A percentile compares a stretch with the other conserved stretches of the same genome.
Conservation (phyloP, 2,888 invertebrate species). For the Drosophila sordidula region DNA sequence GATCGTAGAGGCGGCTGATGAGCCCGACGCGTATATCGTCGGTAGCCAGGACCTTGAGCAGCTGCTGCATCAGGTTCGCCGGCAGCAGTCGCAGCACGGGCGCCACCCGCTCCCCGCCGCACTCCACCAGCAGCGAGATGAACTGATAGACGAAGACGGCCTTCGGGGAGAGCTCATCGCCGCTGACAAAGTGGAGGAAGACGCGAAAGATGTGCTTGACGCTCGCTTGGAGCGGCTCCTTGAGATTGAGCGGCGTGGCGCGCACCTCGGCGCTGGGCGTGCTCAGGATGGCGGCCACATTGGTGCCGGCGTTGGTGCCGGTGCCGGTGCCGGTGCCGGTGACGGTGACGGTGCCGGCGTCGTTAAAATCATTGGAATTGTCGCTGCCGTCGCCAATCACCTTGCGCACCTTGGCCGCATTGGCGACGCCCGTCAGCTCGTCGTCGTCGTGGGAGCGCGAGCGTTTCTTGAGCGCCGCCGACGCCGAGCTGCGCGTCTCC, state of each 20-base stretch:
- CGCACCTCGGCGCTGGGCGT: constrained; percentile 52
- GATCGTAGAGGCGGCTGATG: constrained; percentile 88
- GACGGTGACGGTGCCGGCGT: too few relatives aligned
- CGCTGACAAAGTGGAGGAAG: constrained; percentile 88
- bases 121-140: constrained; percentile 90
- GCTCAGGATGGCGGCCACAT: constrained; percentile 39
- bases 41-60: constrained; percentile 88
- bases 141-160: constrained; percentile 93
- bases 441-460: constrained; percentile 88
- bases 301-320: constrained; percentile 50
- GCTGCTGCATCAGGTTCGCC: constrained; percentile 90
- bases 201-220: constrained; percentile 90
- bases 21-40: constrained; percentile 84
- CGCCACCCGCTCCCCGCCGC: constrained; percentile 90
- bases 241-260: constrained; percentile 83
- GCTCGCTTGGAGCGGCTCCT: constrained; percentile 88
- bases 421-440: constrained; percentile 66
- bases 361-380: constrained; percentile 86
- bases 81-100: constrained; percentile 91
- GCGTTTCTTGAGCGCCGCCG: constrained; percentile 86
- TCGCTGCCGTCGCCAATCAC: constrained; percentile 87
- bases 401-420: constrained; percentile 88
- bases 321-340: too few relatives aligned
- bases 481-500: constrained; percentile 85
- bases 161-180: constrained; percentile 92